A percentile compares a stretch with the other conserved stretches of the same genome.
Evolutionary conservation across 2,888 invertebrate genomes (phyloP).

Genomic region (Iselma pallidipennis): DNA sequence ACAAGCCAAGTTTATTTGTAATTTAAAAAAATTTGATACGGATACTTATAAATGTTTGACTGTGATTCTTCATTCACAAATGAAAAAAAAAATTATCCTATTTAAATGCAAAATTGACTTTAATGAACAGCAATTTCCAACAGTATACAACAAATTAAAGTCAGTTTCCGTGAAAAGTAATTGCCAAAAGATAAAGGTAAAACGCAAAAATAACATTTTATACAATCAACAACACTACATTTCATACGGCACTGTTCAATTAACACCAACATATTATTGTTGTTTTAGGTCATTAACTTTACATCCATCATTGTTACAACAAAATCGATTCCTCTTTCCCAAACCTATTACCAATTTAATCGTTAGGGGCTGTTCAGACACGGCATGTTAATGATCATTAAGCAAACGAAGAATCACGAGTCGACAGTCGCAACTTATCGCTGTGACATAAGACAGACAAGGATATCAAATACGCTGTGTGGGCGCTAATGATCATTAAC

Average conservation of each 20-base stretch:
- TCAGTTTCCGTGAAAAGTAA: neutral
- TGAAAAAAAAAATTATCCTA: neutral
- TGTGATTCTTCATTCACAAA: no score
- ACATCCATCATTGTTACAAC: neutral
- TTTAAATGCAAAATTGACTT: neutral
- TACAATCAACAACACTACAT: neutral
- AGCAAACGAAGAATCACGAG: no score
- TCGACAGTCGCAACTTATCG: no score
- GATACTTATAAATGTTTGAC: neutral
- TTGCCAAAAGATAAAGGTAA: neutral
- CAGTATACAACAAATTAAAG: neutral
- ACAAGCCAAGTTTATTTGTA: neutral
- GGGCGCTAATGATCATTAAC: no score
- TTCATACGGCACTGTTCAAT: neutral
- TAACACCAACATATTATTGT: neutral
- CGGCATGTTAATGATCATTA: no score
- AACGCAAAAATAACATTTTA: neutral
- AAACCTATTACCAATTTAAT: neutral
- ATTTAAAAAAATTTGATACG: neutral
- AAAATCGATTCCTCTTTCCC: neutral
- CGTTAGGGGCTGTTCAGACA: no score
- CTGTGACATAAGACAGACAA: no score
- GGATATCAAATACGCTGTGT: no score
- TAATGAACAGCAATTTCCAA: neutral
- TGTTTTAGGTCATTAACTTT: neutral